Base-by-base conservation (phyloP, 2,797 vertebrate genomes). In the Neomorphus geoffroyi region DNA sequence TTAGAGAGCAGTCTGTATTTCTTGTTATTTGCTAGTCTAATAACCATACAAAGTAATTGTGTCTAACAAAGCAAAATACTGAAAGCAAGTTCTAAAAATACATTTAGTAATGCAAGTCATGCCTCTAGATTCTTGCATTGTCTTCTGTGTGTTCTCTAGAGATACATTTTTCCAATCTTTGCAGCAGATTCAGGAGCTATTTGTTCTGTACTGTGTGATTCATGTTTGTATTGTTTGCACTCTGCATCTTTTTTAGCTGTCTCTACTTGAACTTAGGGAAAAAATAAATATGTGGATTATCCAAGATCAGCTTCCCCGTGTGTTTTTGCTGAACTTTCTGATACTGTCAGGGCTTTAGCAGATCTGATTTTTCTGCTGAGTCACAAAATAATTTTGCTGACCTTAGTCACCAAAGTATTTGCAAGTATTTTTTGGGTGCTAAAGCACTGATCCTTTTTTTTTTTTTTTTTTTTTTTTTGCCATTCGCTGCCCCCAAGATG, bases 401-500 rank as follows among this genome's bases (percentile, higher is more conserved):
- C 28, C 22, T 54, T 37, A 70, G 32, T 39, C 5, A 7, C 27
- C 30, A 14, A 22, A 88, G 10, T 70, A 35, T 30, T 87, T 80
- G 35, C 33, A 54, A 65, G 32, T 81, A 27, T 18, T 66, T 77
- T 70, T 37, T 41, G 27, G 4, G 51, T 37, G n/a, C 35, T 43
- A 18, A 57, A 61, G 46, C 50, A 64, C 32, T 53, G 22, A 17
- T 53, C 2, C 18, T 14, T 18, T 11, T 45, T 21, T 14, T 18
- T 11, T 45, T 33, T 13, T 23, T 17, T 65, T n/a, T n/a, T n/a
- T n/a, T n/a, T n/a, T n/a, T n/a, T n/a, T n/a, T n/a, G n/a, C 5
- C 10, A 24, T 24, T 7, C 17, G 4, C 8, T 7, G 6, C 1
- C 6, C 11, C 27, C 35, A 10, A 13, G 28, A 13, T 14, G 13